A percentile compares a stretch with the other conserved stretches of the same genome.
phyloP scores from a whole-genome alignment of 2,888 invertebrate species.

The Lobophora halterata region DNA sequence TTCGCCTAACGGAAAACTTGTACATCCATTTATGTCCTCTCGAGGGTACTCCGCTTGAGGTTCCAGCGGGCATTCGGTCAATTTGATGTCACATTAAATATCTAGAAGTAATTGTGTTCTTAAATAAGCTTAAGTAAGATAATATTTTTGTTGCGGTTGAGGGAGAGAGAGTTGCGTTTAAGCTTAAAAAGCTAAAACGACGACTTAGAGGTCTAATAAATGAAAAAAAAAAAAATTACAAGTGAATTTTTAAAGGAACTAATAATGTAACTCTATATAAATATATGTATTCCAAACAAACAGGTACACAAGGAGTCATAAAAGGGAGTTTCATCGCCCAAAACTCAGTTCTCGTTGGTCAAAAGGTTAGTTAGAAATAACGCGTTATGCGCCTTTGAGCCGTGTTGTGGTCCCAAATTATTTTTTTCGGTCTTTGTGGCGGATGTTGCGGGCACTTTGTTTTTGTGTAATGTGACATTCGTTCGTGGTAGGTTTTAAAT shows the following conservation, averaged over 20 bases:
- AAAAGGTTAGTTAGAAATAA: conserved; percentile 45
- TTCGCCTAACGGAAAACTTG: conserved; percentile 23
- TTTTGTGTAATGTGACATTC: conserved; percentile 12
- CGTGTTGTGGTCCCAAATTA: conserved; percentile 48
- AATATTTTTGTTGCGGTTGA: too few relatives aligned
- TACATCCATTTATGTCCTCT: conserved; percentile 6
- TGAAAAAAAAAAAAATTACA: too few relatives aligned
- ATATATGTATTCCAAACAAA: too few relatives aligned
- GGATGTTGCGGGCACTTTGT: conserved; percentile 36
- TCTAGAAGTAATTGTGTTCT: too few relatives aligned
- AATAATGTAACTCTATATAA: too few relatives aligned
- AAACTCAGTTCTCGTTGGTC: conserved; percentile 44
- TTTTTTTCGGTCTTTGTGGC: conserved; percentile 39
- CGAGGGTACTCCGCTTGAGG: conserved; percentile 5
- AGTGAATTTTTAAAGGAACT: too few relatives aligned
- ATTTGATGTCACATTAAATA: neutral
- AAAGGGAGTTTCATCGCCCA: conserved; percentile 21
- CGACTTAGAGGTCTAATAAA: too few relatives aligned
- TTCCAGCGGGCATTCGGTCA: neutral
- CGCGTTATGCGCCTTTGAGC: conserved; percentile 49
- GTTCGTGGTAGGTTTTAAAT: conserved; percentile 7
- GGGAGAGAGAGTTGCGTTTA: too few relatives aligned
- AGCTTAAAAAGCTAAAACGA: too few relatives aligned
- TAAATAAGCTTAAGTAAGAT: too few relatives aligned
- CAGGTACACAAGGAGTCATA: too few relatives aligned